A percentile compares a stretch with the other conserved stretches of the same genome.
phyloP scores from a whole-genome alignment of 2,797 vertebrate genomes.

The Gambelia wislizenii region DNA sequence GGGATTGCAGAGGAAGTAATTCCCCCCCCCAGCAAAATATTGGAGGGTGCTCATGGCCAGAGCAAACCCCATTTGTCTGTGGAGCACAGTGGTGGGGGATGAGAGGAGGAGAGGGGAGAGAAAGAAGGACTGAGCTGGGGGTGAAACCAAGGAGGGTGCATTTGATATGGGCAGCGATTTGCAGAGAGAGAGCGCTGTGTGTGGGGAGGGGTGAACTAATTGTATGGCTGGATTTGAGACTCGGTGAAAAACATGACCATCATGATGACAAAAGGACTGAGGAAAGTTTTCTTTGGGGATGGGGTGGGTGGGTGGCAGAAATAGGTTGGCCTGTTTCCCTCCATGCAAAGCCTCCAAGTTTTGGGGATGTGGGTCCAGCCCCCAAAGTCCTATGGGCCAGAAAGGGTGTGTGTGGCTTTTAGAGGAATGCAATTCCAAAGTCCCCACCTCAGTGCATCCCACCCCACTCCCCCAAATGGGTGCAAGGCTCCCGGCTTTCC shows the following conservation, averaged over 20 bases:
- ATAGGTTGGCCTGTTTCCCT: background rate
- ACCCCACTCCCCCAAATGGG: background rate
- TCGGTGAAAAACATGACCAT: background rate
- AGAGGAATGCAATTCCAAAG: background rate
- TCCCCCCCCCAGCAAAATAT: background rate
- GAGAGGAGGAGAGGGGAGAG: too few relatives aligned
- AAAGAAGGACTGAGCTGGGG: background rate
- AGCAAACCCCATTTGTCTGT: too few relatives aligned
- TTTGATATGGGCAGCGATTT: background rate
- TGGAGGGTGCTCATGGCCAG: background rate
- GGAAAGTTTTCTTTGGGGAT: background rate
- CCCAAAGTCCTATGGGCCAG: background rate
- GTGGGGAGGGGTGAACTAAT: background rate
- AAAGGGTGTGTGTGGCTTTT: background rate
- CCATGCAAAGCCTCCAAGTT: background rate
- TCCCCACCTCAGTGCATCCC: too few relatives aligned
- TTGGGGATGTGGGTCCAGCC: background rate
- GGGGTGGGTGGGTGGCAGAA: too few relatives aligned
- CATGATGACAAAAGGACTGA: background rate
- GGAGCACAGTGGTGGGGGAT: background rate
- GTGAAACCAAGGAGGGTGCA: conserved; percentile 6
- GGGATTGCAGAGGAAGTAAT: background rate
- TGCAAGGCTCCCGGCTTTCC: background rate
- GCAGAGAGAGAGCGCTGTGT: too few relatives aligned
- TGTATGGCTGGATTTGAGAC: background rate